These are phyloP conservation scores for Echinometra lucunter DNA, from an alignment of 53 echinoderm and acorn worm genomes.

Conservation along the genomic window DNA sequence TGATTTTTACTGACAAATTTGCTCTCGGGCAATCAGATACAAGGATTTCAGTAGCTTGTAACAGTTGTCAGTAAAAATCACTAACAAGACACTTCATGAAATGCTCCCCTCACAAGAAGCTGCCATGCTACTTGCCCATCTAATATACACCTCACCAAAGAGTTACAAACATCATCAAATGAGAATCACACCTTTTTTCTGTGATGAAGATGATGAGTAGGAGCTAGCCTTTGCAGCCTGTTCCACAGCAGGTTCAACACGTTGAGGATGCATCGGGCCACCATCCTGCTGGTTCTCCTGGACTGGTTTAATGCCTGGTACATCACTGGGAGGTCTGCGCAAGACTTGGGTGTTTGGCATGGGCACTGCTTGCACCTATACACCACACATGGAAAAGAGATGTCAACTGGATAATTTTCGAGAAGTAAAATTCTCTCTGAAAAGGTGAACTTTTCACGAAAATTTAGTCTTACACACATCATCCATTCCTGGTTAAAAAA, in stretches of 20 bases:
- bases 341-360: constrained; percentile 42
- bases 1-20: no score
- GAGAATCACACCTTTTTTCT: constrained; percentile 23
- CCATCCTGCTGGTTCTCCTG: constrained; percentile 21
- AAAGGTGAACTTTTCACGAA: not conserved
- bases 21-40: no score
- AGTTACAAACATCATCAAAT: not conserved
- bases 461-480: not conserved
- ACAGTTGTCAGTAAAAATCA: no score
- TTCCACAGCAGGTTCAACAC: constrained; percentile 21
- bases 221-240: constrained; percentile 15
- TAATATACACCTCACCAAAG: not conserved
- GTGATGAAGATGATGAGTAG: constrained; percentile 1
- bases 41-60: no score
- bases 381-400: not conserved
- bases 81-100: no score
- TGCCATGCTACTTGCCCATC: not conserved
- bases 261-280: not conserved
- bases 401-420: not conserved
- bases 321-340: constrained; percentile 57
- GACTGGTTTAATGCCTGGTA: not conserved
- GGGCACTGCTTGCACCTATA: constrained; percentile 34
- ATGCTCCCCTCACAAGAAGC: not conserved
- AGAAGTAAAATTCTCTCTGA: not conserved
- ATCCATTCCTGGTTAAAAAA: not conserved